Base-by-base conservation (phyloP, 2,113 vertebrate genomes). In the Australoheros scitulus region DNA sequence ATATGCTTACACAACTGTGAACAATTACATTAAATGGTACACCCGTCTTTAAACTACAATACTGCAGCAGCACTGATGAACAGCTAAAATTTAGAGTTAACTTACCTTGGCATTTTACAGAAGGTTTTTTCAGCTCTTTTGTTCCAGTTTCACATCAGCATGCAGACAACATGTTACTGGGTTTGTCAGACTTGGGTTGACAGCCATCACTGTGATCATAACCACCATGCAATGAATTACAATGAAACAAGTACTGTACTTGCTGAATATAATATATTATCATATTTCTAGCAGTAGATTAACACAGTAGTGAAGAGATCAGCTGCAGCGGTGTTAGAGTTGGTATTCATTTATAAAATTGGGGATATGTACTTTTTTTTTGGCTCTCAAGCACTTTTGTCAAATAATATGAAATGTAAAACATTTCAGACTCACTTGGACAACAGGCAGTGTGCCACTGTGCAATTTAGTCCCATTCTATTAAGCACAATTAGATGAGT, bases 181-280 rank as follows among this genome's bases (percentile, higher is more conserved):
- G 29, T 32, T 50, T 81, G 61, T 82, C 52, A 87, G 58, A 82
- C 17, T 34, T 41, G 13, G 47, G 68, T 7, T 79, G 85, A 81
- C 80, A 87, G 78, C 78, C 70, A 47, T 59, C 59, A 22, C 85
- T 88, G 89, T 88, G 56, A 89, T 86, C 81, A 60, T 47, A 79
- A 79, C 65, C 52, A 18, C 59, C 20, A 50, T 58, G 79, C 57
- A 47, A 20, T 65, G 76, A 89, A 84, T 84, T 65, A 65, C 26
- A 76, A 76, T 76, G 56, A 79, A 55, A 60, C 32, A 77, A 63
- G 52, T 22, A 32, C 10, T 6, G 1, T 43, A 47, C 29, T 2
- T 50, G 18, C 50, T 79, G 81, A 84, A 75, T 63, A 36, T 64
- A 38, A 80, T 58, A 36, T 65, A 47, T 58, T 11, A 24, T 22